Conservation (phyloP, 2,888 invertebrate genomes). For the Drosophila pegasa region DNA sequence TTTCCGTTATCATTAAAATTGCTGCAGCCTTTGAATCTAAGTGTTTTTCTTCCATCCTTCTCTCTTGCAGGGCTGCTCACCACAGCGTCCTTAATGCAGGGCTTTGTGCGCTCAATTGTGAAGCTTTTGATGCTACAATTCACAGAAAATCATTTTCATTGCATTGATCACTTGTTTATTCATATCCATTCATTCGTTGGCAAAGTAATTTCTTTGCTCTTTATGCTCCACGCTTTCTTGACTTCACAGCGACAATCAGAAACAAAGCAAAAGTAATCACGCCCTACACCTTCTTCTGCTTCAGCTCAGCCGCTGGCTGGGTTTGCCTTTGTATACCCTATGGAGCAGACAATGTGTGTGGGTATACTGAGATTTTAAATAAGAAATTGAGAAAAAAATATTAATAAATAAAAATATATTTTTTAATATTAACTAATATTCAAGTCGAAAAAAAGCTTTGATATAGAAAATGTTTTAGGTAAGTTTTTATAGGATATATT, state of each 20-base stretch:
- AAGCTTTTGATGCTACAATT: slow-evolving; percentile 64
- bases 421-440: background rate
- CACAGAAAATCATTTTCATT: slow-evolving; percentile 74
- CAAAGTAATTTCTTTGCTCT: slow-evolving; percentile 82
- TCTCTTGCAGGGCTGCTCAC: background rate
- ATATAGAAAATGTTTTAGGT: no score
- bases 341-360: background rate
- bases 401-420: no score
- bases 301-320: slow-evolving; percentile 29
- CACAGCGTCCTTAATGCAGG: slow-evolving; percentile 11
- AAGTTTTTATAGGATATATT: no score
- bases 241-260: slow-evolving; percentile 55
- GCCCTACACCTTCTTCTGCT: slow-evolving; percentile 45
- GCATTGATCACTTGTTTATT: slow-evolving; percentile 83
- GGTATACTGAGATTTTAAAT: background rate
- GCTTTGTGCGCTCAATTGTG: slow-evolving; percentile 76
- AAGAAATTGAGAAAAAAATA: background rate
- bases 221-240: slow-evolving; percentile 61
- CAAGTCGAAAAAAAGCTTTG: no score
- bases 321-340: slow-evolving; percentile 42
- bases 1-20: slow-evolving; percentile 44
- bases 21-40: slow-evolving; percentile 26
- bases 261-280: slow-evolving; percentile 78
- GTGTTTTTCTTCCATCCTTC: slow-evolving; percentile 18
- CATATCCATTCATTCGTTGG: slow-evolving; percentile 82